Evolutionary conservation across 1,140 invertebrate genomes (phyloP).

Genomic region (Olivierus martensii): DNA sequence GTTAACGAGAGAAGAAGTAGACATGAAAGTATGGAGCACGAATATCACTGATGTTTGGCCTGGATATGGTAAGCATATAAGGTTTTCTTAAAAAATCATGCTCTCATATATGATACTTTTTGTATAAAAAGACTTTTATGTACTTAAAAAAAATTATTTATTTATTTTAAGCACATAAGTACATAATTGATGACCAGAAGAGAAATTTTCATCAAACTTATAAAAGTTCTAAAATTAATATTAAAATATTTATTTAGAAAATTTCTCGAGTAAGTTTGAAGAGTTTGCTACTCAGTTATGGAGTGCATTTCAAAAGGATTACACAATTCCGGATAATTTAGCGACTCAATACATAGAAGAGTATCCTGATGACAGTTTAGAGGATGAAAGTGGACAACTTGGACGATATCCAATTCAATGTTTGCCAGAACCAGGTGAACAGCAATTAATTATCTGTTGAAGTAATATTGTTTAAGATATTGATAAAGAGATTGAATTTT

Average conservation of each 20-base stretch:
- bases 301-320: constrained; percentile 49
- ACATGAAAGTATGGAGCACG: constrained; percentile 58
- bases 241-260: constrained; percentile 3
- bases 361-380: constrained; percentile 44
- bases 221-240: too few species aligned
- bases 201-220: too few species aligned
- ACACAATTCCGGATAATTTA: constrained; percentile 49
- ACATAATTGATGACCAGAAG: too few species aligned
- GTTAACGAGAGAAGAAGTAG: constrained; percentile 45
- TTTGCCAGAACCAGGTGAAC: constrained; percentile 52
- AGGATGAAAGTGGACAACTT: constrained; percentile 20
- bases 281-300: constrained; percentile 32
- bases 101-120: too few species aligned
- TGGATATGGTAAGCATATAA: constrained; percentile 4
- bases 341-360: constrained; percentile 38
- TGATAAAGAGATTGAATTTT: too few species aligned
- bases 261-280: constrained; percentile 18
- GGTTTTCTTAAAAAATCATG: too few species aligned
- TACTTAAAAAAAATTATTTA: too few species aligned
- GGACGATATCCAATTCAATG: constrained; percentile 45
- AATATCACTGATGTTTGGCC: constrained; percentile 45
- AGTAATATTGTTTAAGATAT: background rate
- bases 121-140: too few species aligned
- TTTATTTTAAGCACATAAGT: too few species aligned
- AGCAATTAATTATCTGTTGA: background rate